phyloP scores from a whole-genome alignment of 2,888 invertebrate species.

The Philopedon plagiatum region DNA sequence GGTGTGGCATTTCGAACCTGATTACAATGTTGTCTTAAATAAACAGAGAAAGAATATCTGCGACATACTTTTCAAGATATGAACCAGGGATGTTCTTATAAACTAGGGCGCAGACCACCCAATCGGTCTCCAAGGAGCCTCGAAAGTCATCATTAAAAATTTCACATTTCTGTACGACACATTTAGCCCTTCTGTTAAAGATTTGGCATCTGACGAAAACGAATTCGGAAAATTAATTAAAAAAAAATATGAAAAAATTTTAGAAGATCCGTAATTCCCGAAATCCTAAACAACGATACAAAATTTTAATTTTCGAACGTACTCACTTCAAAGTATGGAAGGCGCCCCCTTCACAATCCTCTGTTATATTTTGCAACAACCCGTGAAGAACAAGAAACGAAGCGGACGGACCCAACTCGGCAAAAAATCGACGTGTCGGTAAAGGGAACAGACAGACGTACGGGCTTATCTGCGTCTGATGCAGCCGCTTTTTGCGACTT shows the following conservation, averaged over 20 bases:
- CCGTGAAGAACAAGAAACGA: conserved; percentile 48
- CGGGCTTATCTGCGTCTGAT: conserved; percentile 46
- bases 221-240: too few species aligned
- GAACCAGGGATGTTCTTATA: too few species aligned
- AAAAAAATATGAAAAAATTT: too few species aligned
- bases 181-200: too few species aligned
- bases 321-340: neutral
- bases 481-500: conserved; percentile 49
- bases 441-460: conserved; percentile 31
- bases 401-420: conserved; percentile 35
- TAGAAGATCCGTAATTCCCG: too few species aligned
- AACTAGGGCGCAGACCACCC: too few species aligned
- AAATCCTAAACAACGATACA: too few species aligned
- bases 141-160: too few species aligned
- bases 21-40: neutral
- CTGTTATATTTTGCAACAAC: conserved; percentile 51
- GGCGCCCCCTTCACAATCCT: conserved; percentile 34
- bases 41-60: neutral
- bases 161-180: too few species aligned
- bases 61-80: neutral
- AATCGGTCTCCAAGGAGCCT: too few species aligned
- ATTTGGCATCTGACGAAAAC: too few species aligned
- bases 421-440: conserved; percentile 38
- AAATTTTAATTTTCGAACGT: conserved; percentile 1
- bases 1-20: neutral